Percentiles rank a stretch among this genome's conserved stretches.
Conservation (phyloP, 30 jellyfish, hydroid and myxozoan species). For the Pseudorhiza aurosa region DNA sequence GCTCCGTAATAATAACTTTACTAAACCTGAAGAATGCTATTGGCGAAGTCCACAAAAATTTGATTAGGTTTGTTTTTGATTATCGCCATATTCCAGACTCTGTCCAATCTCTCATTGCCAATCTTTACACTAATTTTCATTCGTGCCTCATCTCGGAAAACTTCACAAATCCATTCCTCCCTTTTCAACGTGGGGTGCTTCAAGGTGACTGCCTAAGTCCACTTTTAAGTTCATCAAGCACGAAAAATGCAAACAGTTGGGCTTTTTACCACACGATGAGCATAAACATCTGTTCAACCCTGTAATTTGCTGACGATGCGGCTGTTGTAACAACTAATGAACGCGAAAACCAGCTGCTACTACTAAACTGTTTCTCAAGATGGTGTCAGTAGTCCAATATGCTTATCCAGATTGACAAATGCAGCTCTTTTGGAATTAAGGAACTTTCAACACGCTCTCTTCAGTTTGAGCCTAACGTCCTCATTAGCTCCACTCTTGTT, state of each 20-base stretch:
- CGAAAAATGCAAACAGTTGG: conserved; percentile 8
- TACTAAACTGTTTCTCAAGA: neutral
- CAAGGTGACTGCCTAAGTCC: conserved; percentile 19
- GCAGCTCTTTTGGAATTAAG: neutral
- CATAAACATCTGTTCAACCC: neutral
- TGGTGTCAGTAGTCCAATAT: no score
- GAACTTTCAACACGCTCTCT: conserved; percentile 7
- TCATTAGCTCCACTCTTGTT: no score
- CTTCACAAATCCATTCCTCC: neutral
- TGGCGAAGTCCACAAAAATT: conserved; percentile 23
- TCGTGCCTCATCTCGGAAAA: neutral
- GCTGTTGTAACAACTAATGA: no score
- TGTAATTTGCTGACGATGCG: conserved; percentile 28
- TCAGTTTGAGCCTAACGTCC: conserved; percentile 4
- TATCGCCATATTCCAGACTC: neutral
- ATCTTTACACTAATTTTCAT: conserved; percentile 6
- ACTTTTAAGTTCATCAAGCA: conserved; percentile 8
- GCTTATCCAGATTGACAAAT: neutral
- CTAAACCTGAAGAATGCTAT: no score
- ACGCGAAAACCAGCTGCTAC: neutral
- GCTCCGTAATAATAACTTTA: conserved; percentile 11
- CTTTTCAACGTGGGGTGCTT: neutral
- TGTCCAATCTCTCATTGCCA: conserved; percentile 7
- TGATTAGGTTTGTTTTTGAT: neutral
- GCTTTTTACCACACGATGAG: conserved; percentile 1